phyloP scores from a whole-genome alignment of 2,113 vertebrate species.

The Condylura cristata region DNA sequence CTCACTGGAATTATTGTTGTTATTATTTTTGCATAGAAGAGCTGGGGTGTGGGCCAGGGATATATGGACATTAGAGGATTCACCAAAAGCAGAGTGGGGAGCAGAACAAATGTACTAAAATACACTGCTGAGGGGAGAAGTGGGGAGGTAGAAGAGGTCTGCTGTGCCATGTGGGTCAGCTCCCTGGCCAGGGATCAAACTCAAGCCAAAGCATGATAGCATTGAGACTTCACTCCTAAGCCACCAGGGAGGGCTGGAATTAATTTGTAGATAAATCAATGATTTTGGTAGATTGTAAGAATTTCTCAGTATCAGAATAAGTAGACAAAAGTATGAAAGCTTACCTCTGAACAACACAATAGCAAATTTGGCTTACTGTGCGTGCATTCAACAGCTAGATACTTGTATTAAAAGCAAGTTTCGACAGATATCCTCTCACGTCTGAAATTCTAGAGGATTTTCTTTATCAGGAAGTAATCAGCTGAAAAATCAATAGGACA shows the following conservation, averaged over 20 bases:
- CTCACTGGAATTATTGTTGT: not conserved
- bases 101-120: no score
- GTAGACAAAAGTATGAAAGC: not conserved
- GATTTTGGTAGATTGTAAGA: not conserved
- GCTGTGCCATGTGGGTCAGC: no score
- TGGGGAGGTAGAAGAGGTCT: no score
- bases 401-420: not conserved
- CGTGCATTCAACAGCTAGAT: not conserved
- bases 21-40: no score
- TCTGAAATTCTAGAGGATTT: not conserved
- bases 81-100: no score
- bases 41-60: no score
- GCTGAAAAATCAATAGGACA: not conserved
- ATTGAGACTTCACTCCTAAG: no score
- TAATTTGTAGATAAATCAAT: not conserved
- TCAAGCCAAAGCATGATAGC: no score
- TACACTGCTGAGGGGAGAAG: no score
- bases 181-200: no score
- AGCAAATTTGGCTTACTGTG: not conserved
- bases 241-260: no score
- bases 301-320: not conserved
- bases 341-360: not conserved
- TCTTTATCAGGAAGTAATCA: not conserved
- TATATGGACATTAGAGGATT: no score
- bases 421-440: not conserved